A percentile compares a stretch with the other conserved stretches of the same genome.
These are phyloP conservation scores for Nebria salina DNA, from an alignment of 2,888 invertebrate species.

Conservation along the genomic window DNA sequence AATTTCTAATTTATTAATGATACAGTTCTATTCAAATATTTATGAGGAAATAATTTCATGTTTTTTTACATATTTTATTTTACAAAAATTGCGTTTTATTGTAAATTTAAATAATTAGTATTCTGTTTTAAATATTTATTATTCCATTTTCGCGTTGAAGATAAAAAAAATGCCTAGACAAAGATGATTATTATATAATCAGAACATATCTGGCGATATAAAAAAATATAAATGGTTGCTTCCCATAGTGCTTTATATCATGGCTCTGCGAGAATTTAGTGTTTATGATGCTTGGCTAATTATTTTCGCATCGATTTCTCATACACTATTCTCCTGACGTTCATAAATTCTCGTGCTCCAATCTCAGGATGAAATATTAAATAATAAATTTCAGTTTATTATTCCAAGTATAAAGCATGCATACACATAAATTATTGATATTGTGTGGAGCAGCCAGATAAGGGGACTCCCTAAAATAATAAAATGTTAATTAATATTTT, in stretches of 20 bases:
- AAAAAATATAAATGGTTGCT: neutral
- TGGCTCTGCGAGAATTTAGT: neutral
- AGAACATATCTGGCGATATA: neutral
- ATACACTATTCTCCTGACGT: neutral
- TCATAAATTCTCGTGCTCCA: neutral
- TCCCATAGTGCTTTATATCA: neutral
- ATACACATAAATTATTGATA: neutral
- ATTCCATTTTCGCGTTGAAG: too few relatives aligned
- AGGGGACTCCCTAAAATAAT: neutral
- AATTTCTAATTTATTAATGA: too few relatives aligned
- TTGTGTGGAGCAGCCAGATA: neutral
- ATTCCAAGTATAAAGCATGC: neutral
- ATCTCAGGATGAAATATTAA: neutral
- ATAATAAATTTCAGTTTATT: neutral
- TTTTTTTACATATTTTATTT: too few relatives aligned
- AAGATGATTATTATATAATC: too few relatives aligned
- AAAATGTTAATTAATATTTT: neutral
- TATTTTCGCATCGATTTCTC: slow-evolving; percentile 1
- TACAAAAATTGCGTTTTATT: too few relatives aligned
- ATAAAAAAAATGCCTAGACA: too few relatives aligned
- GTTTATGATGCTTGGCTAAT: neutral
- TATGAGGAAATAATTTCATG: too few relatives aligned
- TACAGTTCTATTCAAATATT: too few relatives aligned
- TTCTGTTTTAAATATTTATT: too few relatives aligned
- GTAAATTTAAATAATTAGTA: too few relatives aligned